Evolutionary conservation across 2,113 vertebrate genomes (phyloP).

Genomic region (Paratilapia polleni): DNA sequence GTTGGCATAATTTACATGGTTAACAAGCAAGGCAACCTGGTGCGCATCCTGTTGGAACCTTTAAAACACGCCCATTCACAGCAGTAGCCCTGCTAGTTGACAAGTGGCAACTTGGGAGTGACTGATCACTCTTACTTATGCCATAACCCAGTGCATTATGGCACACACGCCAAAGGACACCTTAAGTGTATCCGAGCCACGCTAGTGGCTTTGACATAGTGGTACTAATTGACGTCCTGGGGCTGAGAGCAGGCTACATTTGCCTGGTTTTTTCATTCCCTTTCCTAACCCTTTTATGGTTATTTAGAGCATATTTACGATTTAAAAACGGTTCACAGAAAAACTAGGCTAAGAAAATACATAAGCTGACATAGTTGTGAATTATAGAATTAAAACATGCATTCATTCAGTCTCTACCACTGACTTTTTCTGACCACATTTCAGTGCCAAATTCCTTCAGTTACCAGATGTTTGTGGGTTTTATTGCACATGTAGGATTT

Average conservation of each 20-base stretch:
- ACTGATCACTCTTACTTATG: not conserved
- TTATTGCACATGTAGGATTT: not conserved
- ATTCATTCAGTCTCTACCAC: not conserved
- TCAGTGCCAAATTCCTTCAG: not conserved
- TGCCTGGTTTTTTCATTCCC: not conserved
- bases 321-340: not conserved
- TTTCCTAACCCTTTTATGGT: not conserved
- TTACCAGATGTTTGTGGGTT: not conserved
- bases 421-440: not conserved
- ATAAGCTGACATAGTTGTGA: not conserved
- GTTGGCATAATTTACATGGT: not conserved
- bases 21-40: not conserved
- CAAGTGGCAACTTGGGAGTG: not conserved
- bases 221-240: not conserved
- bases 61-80: not conserved
- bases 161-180: not conserved
- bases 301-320: not conserved
- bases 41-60: not conserved
- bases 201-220: not conserved
- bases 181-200: not conserved
- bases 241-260: not conserved
- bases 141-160: not conserved
- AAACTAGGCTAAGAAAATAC: not conserved
- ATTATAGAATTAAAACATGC: not conserved
- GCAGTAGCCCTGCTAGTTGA: not conserved